Conservation (phyloP, 2,113 vertebrate genomes). For the Stigmatopora argus region DNA sequence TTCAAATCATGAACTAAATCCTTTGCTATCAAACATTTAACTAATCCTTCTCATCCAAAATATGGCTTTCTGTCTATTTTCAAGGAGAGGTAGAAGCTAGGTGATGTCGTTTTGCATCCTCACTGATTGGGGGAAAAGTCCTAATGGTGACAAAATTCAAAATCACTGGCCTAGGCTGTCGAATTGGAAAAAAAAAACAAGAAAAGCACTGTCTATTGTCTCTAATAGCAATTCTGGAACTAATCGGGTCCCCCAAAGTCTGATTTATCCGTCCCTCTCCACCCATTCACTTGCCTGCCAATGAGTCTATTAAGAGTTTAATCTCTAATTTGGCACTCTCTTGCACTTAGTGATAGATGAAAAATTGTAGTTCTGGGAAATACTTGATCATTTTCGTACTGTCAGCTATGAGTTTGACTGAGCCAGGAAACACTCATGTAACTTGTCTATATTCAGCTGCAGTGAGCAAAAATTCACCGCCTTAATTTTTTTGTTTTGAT, state of each 20-base stretch:
- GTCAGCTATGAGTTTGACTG: not conserved
- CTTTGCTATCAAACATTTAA: too few relatives aligned
- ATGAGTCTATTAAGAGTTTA: constrained; percentile 7
- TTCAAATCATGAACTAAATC: not conserved
- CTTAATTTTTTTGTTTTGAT: not conserved
- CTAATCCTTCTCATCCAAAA: not conserved
- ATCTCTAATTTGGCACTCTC: constrained; percentile 2
- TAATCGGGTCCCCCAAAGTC: not conserved
- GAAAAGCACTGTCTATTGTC: not conserved
- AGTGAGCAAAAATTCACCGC: not conserved
- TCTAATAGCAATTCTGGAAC: not conserved
- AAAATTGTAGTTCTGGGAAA: not conserved
- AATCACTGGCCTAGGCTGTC: not conserved
- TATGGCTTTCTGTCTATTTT: not conserved
- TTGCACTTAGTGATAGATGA: constrained; percentile 5
- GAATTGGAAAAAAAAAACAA: not conserved
- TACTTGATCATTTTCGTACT: not conserved
- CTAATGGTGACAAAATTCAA: not conserved
- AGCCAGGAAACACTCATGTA: not conserved
- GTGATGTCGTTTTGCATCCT: not conserved
- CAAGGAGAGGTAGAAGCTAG: not conserved
- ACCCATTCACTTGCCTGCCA: constrained; percentile 4
- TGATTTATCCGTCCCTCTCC: not conserved
- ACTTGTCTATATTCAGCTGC: not conserved
- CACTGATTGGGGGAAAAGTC: not conserved